These are phyloP conservation scores for Schizotus pectinicornis DNA, from an alignment of 2,888 invertebrate species.

Conservation along the genomic window DNA sequence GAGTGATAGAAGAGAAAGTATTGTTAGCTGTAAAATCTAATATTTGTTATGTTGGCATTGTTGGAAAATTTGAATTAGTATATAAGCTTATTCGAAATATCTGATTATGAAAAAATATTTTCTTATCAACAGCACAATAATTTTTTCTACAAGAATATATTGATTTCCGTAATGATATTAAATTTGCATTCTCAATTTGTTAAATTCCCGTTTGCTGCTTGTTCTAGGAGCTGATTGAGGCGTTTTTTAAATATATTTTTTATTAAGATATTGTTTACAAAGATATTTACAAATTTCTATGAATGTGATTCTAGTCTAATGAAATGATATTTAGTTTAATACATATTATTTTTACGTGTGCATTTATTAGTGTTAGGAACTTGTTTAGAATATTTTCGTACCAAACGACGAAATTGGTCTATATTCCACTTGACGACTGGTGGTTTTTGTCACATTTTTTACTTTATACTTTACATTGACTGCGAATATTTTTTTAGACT, in stretches of 20 bases:
- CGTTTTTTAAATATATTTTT: constrained; percentile 17
- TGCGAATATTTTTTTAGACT: not conserved
- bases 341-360: constrained; percentile 42
- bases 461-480: constrained; percentile 1
- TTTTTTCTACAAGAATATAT: too few relatives aligned
- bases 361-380: constrained; percentile 39
- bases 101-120: too few relatives aligned
- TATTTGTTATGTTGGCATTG: not conserved
- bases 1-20: not conserved
- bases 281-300: constrained; percentile 41
- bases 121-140: too few relatives aligned
- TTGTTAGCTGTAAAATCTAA: constrained; percentile 14
- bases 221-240: too few relatives aligned
- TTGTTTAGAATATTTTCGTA: constrained; percentile 41
- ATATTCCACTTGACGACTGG: not conserved
- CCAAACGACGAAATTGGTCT: constrained; percentile 34
- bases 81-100: too few relatives aligned
- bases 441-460: not conserved
- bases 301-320: constrained; percentile 47
- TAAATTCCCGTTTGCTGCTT: too few relatives aligned
- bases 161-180: too few relatives aligned
- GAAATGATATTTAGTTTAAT: constrained; percentile 38
- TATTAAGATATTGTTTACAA: constrained; percentile 37
- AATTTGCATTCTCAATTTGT: too few relatives aligned
- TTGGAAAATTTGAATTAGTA: not conserved